Conservation (phyloP, 2,113 vertebrate species). For the cattle (Bos taurus) region ARS-UCD2.0 NC_037331.1:5143001-5143500, state of each 20-base stretch:
- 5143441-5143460: rapidly evolving
- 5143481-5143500: neutral
- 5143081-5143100: neutral
- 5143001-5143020: neutral
- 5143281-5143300: neutral
- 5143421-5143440: neutral
- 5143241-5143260: neutral
- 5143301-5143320: neutral
- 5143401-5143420: neutral
- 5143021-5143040: neutral
- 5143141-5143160: neutral
- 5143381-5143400: neutral
- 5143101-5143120: neutral
- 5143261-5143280: neutral
- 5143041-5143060: neutral
- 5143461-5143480: too few relatives aligned
- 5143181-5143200: neutral
- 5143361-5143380: neutral
- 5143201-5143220: rapidly evolving
- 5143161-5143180: neutral
- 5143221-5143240: neutral
- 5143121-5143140: neutral
- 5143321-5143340: rapidly evolving
- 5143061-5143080: neutral
- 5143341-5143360: neutral